These are phyloP conservation scores for Lysandra coridon DNA, from an alignment of 2,888 invertebrate species.

Conservation along the genomic window DNA sequence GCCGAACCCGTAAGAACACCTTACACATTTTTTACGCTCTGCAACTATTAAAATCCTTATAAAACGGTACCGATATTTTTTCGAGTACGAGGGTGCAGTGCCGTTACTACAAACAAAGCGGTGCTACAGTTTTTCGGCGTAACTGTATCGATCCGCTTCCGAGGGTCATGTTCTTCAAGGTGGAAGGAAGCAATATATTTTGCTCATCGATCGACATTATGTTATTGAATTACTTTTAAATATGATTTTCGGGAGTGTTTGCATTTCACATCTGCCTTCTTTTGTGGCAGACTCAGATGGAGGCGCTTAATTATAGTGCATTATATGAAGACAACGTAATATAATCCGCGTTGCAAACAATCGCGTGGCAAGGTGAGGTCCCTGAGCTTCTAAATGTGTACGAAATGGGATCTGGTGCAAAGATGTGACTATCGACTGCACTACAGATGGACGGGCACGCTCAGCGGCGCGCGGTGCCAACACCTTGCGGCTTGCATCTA, in stretches of 20 bases:
- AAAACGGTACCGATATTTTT: constrained; percentile 72
- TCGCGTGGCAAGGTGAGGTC: constrained; percentile 63
- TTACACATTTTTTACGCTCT: constrained; percentile 64
- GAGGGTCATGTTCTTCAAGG: constrained; percentile 62
- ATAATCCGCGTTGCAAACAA: constrained; percentile 74
- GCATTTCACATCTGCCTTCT: constrained; percentile 74
- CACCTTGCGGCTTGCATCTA: constrained; percentile 56
- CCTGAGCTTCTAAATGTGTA: constrained; percentile 55
- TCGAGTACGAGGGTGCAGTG: constrained; percentile 63
- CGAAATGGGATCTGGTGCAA: constrained; percentile 57
- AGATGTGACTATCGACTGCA: constrained; percentile 59
- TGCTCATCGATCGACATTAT: constrained; percentile 72
- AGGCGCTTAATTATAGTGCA: constrained; percentile 77
- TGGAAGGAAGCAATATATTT: constrained; percentile 79
- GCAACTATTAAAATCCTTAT: constrained; percentile 60
- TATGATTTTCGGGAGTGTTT: constrained; percentile 68
- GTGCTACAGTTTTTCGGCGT: constrained; percentile 76
- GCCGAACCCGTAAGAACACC: constrained; percentile 69
- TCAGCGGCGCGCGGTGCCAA: constrained; percentile 49
- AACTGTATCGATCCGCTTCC: constrained; percentile 72
- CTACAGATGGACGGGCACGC: constrained; percentile 67
- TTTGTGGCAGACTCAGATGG: constrained; percentile 61
- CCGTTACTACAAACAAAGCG: constrained; percentile 71
- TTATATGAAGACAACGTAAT: constrained; percentile 77
- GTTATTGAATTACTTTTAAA: constrained; percentile 79